Conservation (phyloP, 1,140 invertebrate genomes). For the fruit fly (Drosophila melanogaster) region Release_6_plus_ISO1_MT NT_033779.5:9228501-9229000, state of each 20-base stretch:
- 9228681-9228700: slow-evolving; percentile 32
- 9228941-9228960: slow-evolving; percentile 27
- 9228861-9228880: slow-evolving; percentile 54
- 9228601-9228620: slow-evolving; percentile 68
- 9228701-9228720: neutral
- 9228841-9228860: slow-evolving; percentile 55
- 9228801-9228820: slow-evolving; percentile 34
- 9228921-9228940: slow-evolving; percentile 37
- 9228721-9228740: neutral
- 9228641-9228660: slow-evolving; percentile 16
- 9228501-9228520: slow-evolving; percentile 70
- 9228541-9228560: slow-evolving; percentile 62
- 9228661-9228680: slow-evolving; percentile 64
- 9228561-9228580: neutral
- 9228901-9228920: slow-evolving; percentile 4
- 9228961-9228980: slow-evolving; percentile 16
- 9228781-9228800: slow-evolving; percentile 1
- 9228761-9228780: neutral
- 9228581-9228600: slow-evolving; percentile 29
- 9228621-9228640: slow-evolving; percentile 47
- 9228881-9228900: slow-evolving; percentile 25
- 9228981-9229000: slow-evolving; percentile 15
- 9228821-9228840: slow-evolving; percentile 51
- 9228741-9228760: neutral
- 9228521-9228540: slow-evolving; percentile 80